phyloP scores from a whole-genome alignment of 2,797 vertebrate species.

The Channa striata region DNA sequence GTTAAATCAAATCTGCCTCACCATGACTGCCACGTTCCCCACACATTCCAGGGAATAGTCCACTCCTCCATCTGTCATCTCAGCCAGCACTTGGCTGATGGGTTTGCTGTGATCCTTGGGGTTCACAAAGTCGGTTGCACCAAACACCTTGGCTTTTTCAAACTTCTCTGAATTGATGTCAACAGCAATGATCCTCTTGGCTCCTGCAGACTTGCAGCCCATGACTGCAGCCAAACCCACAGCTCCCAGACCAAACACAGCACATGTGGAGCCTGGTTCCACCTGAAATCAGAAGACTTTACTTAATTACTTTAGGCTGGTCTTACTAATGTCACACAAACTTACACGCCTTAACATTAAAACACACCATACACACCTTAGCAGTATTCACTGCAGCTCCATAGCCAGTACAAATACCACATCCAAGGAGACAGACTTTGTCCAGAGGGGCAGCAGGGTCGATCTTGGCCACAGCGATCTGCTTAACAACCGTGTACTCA shows the following conservation, averaged over 20 bases:
- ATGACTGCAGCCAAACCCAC: slow-evolving; percentile 96
- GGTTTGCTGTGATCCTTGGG: slow-evolving; percentile 90
- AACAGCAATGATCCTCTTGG: slow-evolving; percentile 90
- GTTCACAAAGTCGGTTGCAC: slow-evolving; percentile 92
- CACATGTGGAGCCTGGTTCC: slow-evolving; percentile 32
- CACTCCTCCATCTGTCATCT: slow-evolving; percentile 93
- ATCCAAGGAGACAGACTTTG: slow-evolving; percentile 94
- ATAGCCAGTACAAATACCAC: slow-evolving; percentile 93
- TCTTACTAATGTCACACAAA: too few species aligned
- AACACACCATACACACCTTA: slow-evolving; percentile 82
- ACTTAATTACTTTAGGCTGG: too few species aligned
- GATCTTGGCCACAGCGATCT: slow-evolving; percentile 91
- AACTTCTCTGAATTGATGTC: slow-evolving; percentile 93
- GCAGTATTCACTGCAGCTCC: slow-evolving; percentile 94
- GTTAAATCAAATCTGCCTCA: neutral
- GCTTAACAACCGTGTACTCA: slow-evolving; percentile 92
- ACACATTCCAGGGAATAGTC: slow-evolving; percentile 96
- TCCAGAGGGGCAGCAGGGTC: slow-evolving; percentile 90
- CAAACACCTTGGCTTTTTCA: slow-evolving; percentile 90
- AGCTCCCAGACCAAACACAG: slow-evolving; percentile 92
- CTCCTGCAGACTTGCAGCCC: slow-evolving; percentile 93
- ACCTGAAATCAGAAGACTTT: slow-evolving; percentile 14
- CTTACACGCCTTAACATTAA: too few species aligned
- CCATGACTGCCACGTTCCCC: slow-evolving; percentile 78
- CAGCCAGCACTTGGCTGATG: slow-evolving; percentile 88